phyloP scores from a whole-genome alignment of 2,797 vertebrate species.

The Mallotus villosus region DNA sequence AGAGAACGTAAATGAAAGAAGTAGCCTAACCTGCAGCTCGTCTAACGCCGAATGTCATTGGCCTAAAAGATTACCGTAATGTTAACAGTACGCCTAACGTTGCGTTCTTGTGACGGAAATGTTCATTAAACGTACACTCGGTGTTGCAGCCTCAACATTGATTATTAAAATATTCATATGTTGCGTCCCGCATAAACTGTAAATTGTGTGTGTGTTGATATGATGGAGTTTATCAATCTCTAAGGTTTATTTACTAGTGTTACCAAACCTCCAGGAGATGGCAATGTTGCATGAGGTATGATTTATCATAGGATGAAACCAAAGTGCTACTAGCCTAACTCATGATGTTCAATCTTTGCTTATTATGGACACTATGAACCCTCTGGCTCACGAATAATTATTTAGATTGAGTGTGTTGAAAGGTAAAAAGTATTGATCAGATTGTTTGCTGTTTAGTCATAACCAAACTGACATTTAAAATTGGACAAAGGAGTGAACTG shows the following conservation, averaged over 20 bases:
- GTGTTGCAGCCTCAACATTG: background rate
- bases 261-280: slow-evolving; percentile 4
- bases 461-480: background rate
- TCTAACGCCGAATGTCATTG: background rate
- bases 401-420: background rate
- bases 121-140: background rate
- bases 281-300: background rate
- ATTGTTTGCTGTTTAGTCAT: too few species aligned
- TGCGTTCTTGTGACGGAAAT: background rate
- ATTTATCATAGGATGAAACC: too few species aligned
- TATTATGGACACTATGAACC: too few species aligned
- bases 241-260: background rate
- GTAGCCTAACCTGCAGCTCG: background rate
- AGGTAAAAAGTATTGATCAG: background rate
- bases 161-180: background rate
- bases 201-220: background rate
- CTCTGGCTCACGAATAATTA: too few species aligned
- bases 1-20: background rate
- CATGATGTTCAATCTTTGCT: too few species aligned
- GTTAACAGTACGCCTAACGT: background rate
- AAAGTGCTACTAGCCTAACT: too few species aligned
- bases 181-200: background rate
- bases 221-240: background rate
- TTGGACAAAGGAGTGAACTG: background rate
- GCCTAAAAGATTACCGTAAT: slow-evolving; percentile 1